Evolutionary conservation across 2,113 vertebrate species (phyloP).

Genomic region (Pica pica): DNA sequence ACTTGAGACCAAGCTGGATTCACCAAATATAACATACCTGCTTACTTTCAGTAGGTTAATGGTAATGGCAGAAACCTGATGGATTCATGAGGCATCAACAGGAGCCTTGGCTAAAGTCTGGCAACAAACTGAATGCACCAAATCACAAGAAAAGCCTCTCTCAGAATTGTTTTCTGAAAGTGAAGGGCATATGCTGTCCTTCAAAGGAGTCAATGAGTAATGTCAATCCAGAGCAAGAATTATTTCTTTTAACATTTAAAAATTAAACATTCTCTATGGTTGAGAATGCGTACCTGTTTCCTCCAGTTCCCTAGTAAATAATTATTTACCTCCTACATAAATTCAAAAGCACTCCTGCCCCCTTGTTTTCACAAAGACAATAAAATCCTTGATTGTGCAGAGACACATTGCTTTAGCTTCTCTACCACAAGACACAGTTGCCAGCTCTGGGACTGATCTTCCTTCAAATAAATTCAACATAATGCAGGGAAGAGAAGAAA

Average conservation of each 20-base stretch:
- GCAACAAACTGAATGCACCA: neutral
- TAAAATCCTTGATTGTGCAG: neutral
- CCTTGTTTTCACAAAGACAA: neutral
- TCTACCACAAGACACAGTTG: rapidly evolving
- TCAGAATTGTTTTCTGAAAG: neutral
- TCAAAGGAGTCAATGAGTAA: neutral
- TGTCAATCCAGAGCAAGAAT: neutral
- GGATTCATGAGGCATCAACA: neutral
- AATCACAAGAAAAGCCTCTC: neutral
- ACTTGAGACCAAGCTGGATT: neutral
- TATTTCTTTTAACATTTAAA: neutral
- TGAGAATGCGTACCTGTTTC: neutral
- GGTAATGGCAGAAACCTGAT: neutral
- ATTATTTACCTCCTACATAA: neutral
- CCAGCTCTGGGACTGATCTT: neutral
- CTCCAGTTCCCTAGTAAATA: neutral
- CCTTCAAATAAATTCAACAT: neutral
- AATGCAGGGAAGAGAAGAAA: neutral
- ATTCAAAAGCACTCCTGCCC: neutral
- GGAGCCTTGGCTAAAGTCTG: neutral
- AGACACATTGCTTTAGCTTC: neutral
- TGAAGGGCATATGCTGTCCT: neutral
- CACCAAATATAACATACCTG: neutral
- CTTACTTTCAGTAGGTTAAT: neutral
- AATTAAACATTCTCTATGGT: neutral